Base-by-base conservation (phyloP, 64 coral and sea anemone species). In the Acropora yongei region DNA sequence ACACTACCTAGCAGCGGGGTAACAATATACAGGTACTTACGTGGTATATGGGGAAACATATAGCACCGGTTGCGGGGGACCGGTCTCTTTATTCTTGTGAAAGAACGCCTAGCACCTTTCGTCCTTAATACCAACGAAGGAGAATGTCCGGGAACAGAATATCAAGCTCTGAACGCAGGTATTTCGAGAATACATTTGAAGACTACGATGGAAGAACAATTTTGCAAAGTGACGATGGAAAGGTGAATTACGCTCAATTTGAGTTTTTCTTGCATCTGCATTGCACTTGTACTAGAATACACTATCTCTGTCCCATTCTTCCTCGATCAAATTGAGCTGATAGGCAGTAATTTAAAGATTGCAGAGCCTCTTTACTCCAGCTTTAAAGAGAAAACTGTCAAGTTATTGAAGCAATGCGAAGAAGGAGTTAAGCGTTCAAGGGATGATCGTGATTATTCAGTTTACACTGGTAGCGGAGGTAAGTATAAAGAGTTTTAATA, bases 401-500 rank as follows among this genome's bases (percentile, higher is more conserved):
- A 76, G 13, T 78, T 96, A 30, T 78, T 96, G 43, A 79, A 13
- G 80, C 85, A 84, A 60, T 96, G 87, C 42, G 93, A 98, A 66
- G 88, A 89, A 89, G 88, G 91, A n/a, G 91, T 95, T 91, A 73
- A 95, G 78, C 50, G 20, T 46, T 53, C 93, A 12, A 45, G 69
- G 9, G 91, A 98, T 74, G 47, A 90, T 5, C 57, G 57, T 84
- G 88, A 98, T 77, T 93, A 92, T 83, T 93, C 93, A 74, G 74
- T 98, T 10, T 98, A 98, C 41, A 98, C 93, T 39, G 96, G 96
- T 41, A 92, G 79, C 75, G 67, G 82, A 92, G 96, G 96, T 98
- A 85, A 9, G 48, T 3, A 6, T 9, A 4, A 55, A 55, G 60
- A 63, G 60, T 63, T 13, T 9, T 5, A 9, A 5, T n/a, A n/a